Conservation (phyloP, 2,888 invertebrate species). For the Agelastica alni region DNA sequence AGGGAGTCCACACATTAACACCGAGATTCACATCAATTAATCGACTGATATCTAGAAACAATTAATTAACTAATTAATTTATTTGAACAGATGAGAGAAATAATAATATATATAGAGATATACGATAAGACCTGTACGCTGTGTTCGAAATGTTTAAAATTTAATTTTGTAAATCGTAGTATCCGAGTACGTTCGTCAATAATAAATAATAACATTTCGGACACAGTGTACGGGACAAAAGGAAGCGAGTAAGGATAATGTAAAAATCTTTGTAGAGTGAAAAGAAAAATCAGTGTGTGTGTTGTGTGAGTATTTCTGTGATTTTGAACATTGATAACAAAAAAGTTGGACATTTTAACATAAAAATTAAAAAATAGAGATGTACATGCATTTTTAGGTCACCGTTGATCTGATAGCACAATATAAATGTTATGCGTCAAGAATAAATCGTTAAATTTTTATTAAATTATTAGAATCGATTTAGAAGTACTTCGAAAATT, state of each 20-base stretch:
- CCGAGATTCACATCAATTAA: conserved; percentile 17
- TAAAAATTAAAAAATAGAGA: conserved; percentile 7
- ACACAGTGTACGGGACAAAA: conserved; percentile 8
- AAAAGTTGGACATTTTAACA: conserved; percentile 18
- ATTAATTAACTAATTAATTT: conserved; percentile 23
- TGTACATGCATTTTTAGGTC: conserved; percentile 11
- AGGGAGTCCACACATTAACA: conserved; percentile 53
- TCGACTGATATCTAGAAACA: conserved; percentile 12
- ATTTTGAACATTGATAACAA: conserved; percentile 23
- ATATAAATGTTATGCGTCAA: not conserved
- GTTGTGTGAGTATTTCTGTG: conserved; percentile 24
- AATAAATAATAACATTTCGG: too few relatives aligned
- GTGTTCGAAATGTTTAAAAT: conserved; percentile 10
- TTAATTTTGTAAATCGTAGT: too few relatives aligned
- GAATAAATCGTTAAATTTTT: too few relatives aligned
- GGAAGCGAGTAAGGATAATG: not conserved
- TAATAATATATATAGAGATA: conserved; percentile 19
- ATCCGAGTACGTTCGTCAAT: too few relatives aligned
- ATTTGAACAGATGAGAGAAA: conserved; percentile 22
- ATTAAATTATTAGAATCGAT: too few relatives aligned
- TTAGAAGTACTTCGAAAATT: too few relatives aligned
- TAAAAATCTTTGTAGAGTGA: conserved; percentile 14
- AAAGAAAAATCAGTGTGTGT: conserved; percentile 6
- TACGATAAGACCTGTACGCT: conserved; percentile 4
- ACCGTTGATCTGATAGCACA: conserved; percentile 9